phyloP scores from a whole-genome alignment of 1,140 invertebrate species.

The Drosophila melanica region DNA sequence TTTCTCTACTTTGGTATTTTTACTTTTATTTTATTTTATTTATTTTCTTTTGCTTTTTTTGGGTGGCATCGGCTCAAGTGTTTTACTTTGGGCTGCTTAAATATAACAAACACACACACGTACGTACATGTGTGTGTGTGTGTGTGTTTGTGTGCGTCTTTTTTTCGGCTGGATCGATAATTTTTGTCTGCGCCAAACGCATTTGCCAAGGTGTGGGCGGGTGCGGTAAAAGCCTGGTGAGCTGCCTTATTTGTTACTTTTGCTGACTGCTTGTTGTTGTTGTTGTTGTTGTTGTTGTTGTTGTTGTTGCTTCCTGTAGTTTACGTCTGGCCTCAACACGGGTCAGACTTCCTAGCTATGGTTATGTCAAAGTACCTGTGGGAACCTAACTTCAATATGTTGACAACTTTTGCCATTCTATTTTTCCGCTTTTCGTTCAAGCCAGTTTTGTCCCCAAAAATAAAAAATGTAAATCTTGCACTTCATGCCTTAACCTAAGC shows the following conservation, averaged over 20 bases:
- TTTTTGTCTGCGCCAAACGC: conserved; percentile 66
- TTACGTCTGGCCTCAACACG: conserved; percentile 11
- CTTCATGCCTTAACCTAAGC: no score
- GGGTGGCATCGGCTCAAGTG: conserved; percentile 49
- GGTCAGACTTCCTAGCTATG: conserved; percentile 16
- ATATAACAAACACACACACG: conserved; percentile 20
- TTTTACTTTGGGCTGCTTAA: conserved; percentile 72
- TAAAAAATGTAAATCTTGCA: no score
- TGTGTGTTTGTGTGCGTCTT: conserved; percentile 14
- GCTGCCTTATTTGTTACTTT: conserved; percentile 37
- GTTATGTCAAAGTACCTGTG: conserved; percentile 27
- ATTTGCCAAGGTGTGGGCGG: conserved; percentile 40
- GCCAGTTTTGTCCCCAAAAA: no score
- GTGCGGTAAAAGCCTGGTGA: neutral
- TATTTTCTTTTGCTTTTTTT: conserved; percentile 14
- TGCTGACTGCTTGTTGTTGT: conserved; percentile 6
- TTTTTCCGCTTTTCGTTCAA: no score
- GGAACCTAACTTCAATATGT: conserved; percentile 15
- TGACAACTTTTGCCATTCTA: neutral
- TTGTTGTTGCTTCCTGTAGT: conserved; percentile 22
- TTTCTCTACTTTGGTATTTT: conserved; percentile 20
- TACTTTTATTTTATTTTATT: conserved; percentile 4
- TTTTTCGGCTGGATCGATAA: conserved; percentile 58
- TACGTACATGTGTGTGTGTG: neutral
- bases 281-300: conserved; percentile 1